phyloP scores from a whole-genome alignment of 2,888 invertebrate genomes.

The Dioctria linearis region DNA sequence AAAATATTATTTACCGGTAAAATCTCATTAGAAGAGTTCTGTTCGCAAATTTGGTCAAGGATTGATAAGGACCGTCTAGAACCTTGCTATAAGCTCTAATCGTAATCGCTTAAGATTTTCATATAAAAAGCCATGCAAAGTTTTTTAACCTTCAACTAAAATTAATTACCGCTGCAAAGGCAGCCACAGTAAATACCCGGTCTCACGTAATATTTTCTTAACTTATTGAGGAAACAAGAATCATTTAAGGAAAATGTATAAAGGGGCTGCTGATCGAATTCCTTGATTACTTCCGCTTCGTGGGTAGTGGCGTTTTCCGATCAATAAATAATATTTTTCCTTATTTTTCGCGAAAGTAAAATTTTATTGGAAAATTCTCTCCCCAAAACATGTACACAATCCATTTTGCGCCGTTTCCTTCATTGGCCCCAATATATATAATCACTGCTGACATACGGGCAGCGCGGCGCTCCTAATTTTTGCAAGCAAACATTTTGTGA shows the following conservation, averaged over 20 bases:
- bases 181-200: no score
- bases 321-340: constrained; percentile 27
- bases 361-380: constrained; percentile 9
- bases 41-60: no score
- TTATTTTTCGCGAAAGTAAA: background rate
- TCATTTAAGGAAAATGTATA: constrained; percentile 14
- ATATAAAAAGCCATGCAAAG: no score
- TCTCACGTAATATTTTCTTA: no score
- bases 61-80: no score
- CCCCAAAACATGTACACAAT: constrained; percentile 1
- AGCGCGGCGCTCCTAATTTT: constrained; percentile 13
- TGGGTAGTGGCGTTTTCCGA: constrained; percentile 15
- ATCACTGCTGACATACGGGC: constrained; percentile 1
- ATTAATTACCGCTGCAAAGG: no score
- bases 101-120: no score
- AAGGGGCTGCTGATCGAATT: constrained; percentile 13
- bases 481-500: constrained; percentile 11
- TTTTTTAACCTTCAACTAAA: no score
- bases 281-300: constrained; percentile 33
- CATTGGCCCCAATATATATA: background rate
- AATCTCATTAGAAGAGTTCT: no score
- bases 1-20: no score
- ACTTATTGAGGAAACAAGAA: background rate
- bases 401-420: constrained; percentile 4
- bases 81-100: no score